phyloP scores from a whole-genome alignment of 2,888 invertebrate species.

The Cheilosia variabilis region DNA sequence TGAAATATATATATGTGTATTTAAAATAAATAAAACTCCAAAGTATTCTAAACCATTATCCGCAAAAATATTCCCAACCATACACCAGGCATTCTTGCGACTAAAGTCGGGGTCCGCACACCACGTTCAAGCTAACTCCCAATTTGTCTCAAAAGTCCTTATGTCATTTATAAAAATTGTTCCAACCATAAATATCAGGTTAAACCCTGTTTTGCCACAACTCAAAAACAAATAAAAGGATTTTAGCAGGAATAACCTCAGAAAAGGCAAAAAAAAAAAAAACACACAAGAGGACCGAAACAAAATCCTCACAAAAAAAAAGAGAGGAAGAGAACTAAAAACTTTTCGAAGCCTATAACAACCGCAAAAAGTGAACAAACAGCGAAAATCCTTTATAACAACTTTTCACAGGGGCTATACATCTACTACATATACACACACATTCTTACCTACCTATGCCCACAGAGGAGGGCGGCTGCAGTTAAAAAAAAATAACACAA shows the following conservation, averaged over 20 bases:
- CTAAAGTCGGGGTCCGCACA: slow-evolving; percentile 1
- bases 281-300: slow-evolving; percentile 33
- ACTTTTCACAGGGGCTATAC: slow-evolving; percentile 73
- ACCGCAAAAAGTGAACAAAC: slow-evolving; percentile 75
- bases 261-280: slow-evolving; percentile 20
- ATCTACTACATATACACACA: slow-evolving; percentile 12
- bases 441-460: slow-evolving; percentile 7
- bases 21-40: slow-evolving; percentile 18
- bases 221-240: slow-evolving; percentile 74
- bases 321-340: slow-evolving; percentile 49
- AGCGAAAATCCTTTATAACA: slow-evolving; percentile 75
- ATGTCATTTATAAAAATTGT: slow-evolving; percentile 71
- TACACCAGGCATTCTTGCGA: background rate
- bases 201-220: slow-evolving; percentile 71
- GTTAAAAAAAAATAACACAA: slow-evolving; percentile 30
- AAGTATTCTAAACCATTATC: slow-evolving; percentile 3
- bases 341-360: slow-evolving; percentile 74
- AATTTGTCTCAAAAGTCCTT: slow-evolving; percentile 66
- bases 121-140: slow-evolving; percentile 35
- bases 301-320: slow-evolving; percentile 52
- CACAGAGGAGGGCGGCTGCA: background rate
- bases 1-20: background rate
- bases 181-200: slow-evolving; percentile 72
- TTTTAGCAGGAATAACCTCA: slow-evolving; percentile 35
- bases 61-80: background rate